These are phyloP conservation scores for Orius insidiosus DNA, from an alignment of 1,140 invertebrate species.

Conservation along the genomic window DNA sequence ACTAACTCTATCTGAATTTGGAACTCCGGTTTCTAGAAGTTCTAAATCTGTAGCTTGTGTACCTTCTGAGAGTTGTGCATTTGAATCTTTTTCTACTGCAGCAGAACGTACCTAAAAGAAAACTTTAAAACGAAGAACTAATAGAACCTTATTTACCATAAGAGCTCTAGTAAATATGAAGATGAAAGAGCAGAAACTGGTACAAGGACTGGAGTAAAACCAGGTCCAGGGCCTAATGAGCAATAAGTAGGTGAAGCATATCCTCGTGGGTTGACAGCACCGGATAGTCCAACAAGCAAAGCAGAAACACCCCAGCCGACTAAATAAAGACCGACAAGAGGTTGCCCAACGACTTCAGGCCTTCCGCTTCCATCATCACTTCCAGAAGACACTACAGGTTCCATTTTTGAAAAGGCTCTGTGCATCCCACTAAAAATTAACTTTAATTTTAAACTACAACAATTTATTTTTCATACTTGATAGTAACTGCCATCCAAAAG, in stretches of 20 bases:
- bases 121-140: not conserved
- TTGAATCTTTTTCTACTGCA: conserved; percentile 39
- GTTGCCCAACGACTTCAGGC: conserved; percentile 35
- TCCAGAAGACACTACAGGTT: conserved; percentile 34
- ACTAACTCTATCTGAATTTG: conserved; percentile 28
- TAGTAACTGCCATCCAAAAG: conserved; percentile 75
- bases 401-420: conserved; percentile 59
- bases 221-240: conserved; percentile 59
- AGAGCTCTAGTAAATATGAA: conserved; percentile 57
- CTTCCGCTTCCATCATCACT: conserved; percentile 27
- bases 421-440: conserved; percentile 53
- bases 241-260: conserved; percentile 70
- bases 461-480: conserved; percentile 37
- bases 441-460: too few species aligned
- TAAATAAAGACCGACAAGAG: conserved; percentile 71
- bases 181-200: conserved; percentile 54
- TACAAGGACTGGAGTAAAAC: conserved; percentile 59
- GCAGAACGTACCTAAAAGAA: conserved; percentile 39
- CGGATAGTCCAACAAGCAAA: conserved; percentile 77
- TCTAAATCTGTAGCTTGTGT: conserved; percentile 50
- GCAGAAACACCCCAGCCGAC: conserved; percentile 79
- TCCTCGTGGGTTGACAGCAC: conserved; percentile 70
- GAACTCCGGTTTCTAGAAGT: conserved; percentile 45
- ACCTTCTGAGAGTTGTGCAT: conserved; percentile 56
- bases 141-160: conserved; percentile 28